These are phyloP conservation scores for Hiodon tergisus DNA, from an alignment of 2,113 vertebrate species.

Conservation along the genomic window DNA sequence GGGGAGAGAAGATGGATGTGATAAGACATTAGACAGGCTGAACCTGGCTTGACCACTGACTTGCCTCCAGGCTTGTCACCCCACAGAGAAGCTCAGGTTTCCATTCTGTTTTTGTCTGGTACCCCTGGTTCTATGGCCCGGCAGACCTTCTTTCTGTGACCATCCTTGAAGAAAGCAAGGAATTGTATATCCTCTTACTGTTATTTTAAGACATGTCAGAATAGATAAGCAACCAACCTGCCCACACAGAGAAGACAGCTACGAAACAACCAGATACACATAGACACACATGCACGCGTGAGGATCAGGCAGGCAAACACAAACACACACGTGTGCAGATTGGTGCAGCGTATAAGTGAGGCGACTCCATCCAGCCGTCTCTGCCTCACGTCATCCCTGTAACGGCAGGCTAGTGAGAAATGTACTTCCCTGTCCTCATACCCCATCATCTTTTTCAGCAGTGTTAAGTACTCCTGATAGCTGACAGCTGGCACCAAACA, in stretches of 20 bases:
- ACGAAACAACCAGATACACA: background rate
- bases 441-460: constrained; percentile 22
- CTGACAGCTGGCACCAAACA: constrained; percentile 19
- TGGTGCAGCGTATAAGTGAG: too few relatives aligned
- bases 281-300: background rate
- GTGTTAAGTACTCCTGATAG: constrained; percentile 25
- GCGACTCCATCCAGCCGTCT: too few relatives aligned
- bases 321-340: too few relatives aligned
- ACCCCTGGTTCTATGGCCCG: background rate
- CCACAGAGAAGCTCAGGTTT: background rate
- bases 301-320: too few relatives aligned
- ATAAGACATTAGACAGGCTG: background rate
- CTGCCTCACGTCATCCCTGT: background rate
- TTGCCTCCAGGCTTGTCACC: background rate
- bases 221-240: too few relatives aligned
- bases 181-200: background rate
- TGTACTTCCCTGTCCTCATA: background rate
- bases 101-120: constrained; percentile 2
- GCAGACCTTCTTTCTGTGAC: background rate
- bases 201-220: too few relatives aligned
- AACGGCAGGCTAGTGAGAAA: too few relatives aligned
- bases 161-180: background rate
- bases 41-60: background rate
- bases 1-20: background rate
- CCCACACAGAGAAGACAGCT: too few relatives aligned